Conservation (phyloP, 2,888 invertebrate genomes). For the Malthinus flaveolus region DNA sequence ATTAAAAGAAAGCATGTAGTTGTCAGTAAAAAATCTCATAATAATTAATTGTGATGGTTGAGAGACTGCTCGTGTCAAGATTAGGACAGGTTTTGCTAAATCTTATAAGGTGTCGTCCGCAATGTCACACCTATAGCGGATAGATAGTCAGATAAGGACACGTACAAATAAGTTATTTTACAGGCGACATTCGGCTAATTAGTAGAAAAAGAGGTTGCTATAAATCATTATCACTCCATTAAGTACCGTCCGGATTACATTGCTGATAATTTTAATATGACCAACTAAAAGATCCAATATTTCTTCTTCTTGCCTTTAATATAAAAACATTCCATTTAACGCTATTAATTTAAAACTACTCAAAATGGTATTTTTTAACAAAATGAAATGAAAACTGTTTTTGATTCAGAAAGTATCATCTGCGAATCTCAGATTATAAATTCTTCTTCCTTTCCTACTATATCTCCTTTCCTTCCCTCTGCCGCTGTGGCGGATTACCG, state of each 20-base stretch:
- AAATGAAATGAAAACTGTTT: no score
- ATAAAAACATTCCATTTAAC: no score
- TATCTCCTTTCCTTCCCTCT: no score
- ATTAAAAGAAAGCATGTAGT: conserved; percentile 13
- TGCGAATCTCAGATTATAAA: no score
- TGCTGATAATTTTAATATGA: conserved; percentile 28
- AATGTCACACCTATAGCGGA: conserved; percentile 24
- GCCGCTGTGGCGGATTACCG: no score
- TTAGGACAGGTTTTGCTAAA: conserved; percentile 19
- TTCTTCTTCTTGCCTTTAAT: neutral
- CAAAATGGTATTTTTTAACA: no score
- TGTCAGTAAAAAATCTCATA: conserved; percentile 18
- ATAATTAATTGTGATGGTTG: conserved; percentile 23
- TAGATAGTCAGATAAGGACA: conserved; percentile 25
- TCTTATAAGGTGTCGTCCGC: conserved; percentile 26
- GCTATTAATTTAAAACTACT: no score
- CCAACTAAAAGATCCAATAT: conserved; percentile 22
- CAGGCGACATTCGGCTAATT: conserved; percentile 29
- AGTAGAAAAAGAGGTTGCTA: conserved; percentile 24
- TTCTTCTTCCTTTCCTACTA: no score
- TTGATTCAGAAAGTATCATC: no score
- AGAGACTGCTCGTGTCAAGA: conserved; percentile 17
- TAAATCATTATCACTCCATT: conserved; percentile 33
- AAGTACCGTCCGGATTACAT: conserved; percentile 29
- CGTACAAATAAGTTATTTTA: conserved; percentile 31